phyloP scores from a whole-genome alignment of 2,888 invertebrate species.

The Pecten maximus region DNA sequence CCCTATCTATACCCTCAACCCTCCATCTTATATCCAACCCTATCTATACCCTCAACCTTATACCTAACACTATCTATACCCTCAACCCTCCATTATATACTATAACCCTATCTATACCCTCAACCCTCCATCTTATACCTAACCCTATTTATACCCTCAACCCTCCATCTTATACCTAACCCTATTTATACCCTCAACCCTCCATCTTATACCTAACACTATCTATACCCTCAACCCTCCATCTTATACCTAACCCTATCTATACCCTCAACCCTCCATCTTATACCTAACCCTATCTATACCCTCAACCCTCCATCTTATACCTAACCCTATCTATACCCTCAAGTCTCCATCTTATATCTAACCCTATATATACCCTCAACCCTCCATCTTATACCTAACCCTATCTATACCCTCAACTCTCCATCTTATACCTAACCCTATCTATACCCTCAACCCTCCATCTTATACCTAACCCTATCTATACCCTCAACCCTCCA shows the following conservation, averaged over 20 bases:
- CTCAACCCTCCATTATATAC: too few species aligned
- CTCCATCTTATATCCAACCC: constrained; percentile 53
- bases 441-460: constrained; percentile 59
- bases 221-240: too few species aligned
- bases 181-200: too few species aligned
- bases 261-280: constrained; percentile 64
- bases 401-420: constrained; percentile 60
- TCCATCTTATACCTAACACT: too few species aligned
- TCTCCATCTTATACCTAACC: constrained; percentile 59
- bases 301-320: constrained; percentile 58
- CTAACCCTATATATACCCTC: constrained; percentile 61
- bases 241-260: constrained; percentile 60
- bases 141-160: too few species aligned
- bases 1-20: constrained; percentile 55
- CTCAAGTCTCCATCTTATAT: too few species aligned
- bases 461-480: constrained; percentile 57
- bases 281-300: constrained; percentile 63
- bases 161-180: too few species aligned
- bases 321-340: too few species aligned
- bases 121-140: too few species aligned
- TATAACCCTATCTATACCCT: too few species aligned
- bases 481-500: constrained; percentile 53
- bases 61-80: constrained; percentile 58
- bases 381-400: constrained; percentile 57
- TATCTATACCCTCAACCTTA: constrained; percentile 53